Base-by-base conservation (phyloP, 2,113 vertebrate species). In the Guaruba guarouba region DNA sequence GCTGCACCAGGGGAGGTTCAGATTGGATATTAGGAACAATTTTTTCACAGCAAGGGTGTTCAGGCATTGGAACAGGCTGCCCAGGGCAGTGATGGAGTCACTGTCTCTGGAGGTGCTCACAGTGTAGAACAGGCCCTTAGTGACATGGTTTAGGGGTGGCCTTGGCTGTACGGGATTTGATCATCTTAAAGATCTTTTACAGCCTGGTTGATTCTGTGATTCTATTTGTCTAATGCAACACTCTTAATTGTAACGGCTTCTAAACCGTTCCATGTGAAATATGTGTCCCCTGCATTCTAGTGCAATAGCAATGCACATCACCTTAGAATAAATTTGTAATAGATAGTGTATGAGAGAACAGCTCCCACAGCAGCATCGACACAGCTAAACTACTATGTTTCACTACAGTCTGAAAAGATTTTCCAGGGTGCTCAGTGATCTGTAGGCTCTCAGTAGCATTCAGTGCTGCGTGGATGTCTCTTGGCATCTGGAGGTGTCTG, bases 301-400 rank as follows among this genome's bases (percentile, higher is more conserved):
- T 69, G 49, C 41, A 39, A 23, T 14, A 31, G 31, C 41, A 82
- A 41, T 6, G 28, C 15, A 39, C 6, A 1, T 18, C 35, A 18
- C 41, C 31, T 77, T 37, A 15, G 23, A 75, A 75, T n/a, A 37
- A 31, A 67, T 28, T 33, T 9, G 2, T 61, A 33, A 64, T 13
- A 33, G 23, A 16, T 18, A 20, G 7, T 13, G 3, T n/a, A 2
- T 29, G 31, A 61, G 33, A 82, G 23, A 46, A 33, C 16, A 43
- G 22, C 35, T 54, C 41, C 6, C 1, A 16, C 1, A 49, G 18
- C 29, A 63, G 6, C 19, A 66, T 3, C 1, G 2, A 37, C 39
- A 27, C 33, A 64, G 31, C 6, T 39, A 66, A 71, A 57, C 13
- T 48, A 27, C 7, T 3, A 10, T 28, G 15, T 52, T 87, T 59